Base-by-base conservation (phyloP, 2,888 invertebrate genomes). In the Neoitamus cyanurus region DNA sequence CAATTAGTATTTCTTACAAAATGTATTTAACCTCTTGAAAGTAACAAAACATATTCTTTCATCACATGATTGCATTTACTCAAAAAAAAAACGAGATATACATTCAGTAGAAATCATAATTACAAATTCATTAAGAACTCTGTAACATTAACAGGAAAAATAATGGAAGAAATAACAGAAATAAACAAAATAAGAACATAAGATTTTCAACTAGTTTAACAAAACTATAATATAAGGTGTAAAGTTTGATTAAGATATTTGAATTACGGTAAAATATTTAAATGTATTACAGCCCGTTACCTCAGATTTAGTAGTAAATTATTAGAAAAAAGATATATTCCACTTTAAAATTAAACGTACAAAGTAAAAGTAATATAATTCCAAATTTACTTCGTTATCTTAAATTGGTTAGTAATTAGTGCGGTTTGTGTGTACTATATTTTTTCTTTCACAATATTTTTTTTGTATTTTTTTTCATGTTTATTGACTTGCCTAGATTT, bases 241-340 rank as follows among this genome's bases (percentile, higher is more conserved):
- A 82, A 69, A 82, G 82, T 13, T 82, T 46, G 82, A 30, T 69
- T 82, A 82, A 68, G 36, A 82, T 82, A 82, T 69, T 69, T 69
- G 70, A 70, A 48, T 73, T 72, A 73, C 34, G 20, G 46, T 75
- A 58, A 36, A 85, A 70, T 58, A 85, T 36, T 84, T 77, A 70
- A 84, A 84, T 80, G 85, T 85, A 85, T 86, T 86, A 86, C 86
- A 86, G 85, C 86, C 86, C 86, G 72, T 86, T 85, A 86, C 86
- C 86, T 85, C 85, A 85, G 84, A 85, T 86, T 75, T 86, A 85
- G 84, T 85, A 85, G 58, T 72, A 83, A 73, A 72, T 58, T 73
- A 83, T 46, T 30, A 83, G 31, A 68, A 58, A 80, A 83, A 83
- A 83, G 15, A 75, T 36, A 82, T 82, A 82, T 68, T 82, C 30